Evolutionary conservation across 2,113 vertebrate species (phyloP), one percentile per base, ranked within the genome.

Genomic region (Triplophysa siluroides): DNA sequence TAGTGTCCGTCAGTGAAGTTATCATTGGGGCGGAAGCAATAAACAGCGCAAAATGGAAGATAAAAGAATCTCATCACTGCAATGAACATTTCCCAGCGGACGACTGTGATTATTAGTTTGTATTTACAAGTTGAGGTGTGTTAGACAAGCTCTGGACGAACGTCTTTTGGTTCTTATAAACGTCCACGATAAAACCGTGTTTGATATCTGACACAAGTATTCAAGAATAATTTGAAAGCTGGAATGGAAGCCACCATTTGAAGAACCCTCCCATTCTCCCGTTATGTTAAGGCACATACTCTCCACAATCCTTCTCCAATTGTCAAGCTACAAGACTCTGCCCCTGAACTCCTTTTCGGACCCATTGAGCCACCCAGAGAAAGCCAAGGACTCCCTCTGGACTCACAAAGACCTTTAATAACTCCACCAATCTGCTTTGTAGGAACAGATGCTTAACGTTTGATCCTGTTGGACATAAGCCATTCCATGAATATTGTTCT

Each of bases 281-380:
- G 73, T 81, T 58, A 83, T 75, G 66, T 64, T 91, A 92, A 92
- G 90, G 88, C 91, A 89, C 90, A 80, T 86, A 85, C 81, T 84
- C 80, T 77, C 64, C 64, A 62, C 77, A 83, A 77, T 78, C 80
- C 63, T 75, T 74, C 78, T 86, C 84, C 75, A 81, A 76, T 78
- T 86, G 72, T 84, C 86, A 83, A 82, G 86, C 83, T 78, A 67
- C 54, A 75, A 86, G 83, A 87, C 85, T 87, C 86, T 84, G 87
- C 88, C 88, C 13, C 83, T 86, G 86, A 73, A 88, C 86, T 83
- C 79, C 78, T 47, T 82, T 80, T 86, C 83, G 81, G 89, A 81
- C 82, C 71, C 83, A 67, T 71, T 67, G 73, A 81, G 83, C 74
- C 61, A 83, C 52, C 33, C 84, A 85, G 81, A 87, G 85, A 90